A percentile compares a stretch with the other conserved stretches of the same genome.
These are phyloP conservation scores for Porites australiensis DNA, from an alignment of 64 coral and sea anemone species.

Conservation along the genomic window DNA sequence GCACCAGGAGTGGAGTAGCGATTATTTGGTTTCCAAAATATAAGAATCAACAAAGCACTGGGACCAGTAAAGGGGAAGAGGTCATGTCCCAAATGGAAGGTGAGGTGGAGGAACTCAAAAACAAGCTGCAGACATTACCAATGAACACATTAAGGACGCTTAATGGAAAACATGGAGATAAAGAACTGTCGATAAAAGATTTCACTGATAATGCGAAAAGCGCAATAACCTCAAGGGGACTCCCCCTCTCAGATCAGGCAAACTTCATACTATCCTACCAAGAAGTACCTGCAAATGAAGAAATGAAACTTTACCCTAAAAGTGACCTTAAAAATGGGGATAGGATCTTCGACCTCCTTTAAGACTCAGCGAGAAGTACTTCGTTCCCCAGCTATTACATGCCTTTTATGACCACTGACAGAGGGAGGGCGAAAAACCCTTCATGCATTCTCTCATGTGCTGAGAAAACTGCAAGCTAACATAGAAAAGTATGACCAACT, in stretches of 20 bases:
- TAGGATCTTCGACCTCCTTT: neutral
- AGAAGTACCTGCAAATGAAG: constrained; percentile 20
- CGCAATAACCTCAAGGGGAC: neutral
- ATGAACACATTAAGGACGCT: constrained; percentile 13
- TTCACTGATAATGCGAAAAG: constrained; percentile 21
- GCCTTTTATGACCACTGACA: constrained; percentile 12
- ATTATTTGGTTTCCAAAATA: neutral
- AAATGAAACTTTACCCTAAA: neutral
- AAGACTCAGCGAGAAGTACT: neutral
- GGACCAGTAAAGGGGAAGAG: neutral
- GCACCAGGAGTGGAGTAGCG: constrained; percentile 4
- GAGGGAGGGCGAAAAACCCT: neutral
- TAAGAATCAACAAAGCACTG: neutral
- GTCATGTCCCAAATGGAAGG: neutral
- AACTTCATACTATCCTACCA: neutral
- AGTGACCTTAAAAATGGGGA: neutral
- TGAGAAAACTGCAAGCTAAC: neutral
- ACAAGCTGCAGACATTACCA: neutral
- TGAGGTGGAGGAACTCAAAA: neutral
- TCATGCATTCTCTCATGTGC: neutral
- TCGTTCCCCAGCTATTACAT: neutral
- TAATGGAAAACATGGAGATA: neutral
- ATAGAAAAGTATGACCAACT: neutral
- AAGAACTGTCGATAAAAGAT: neutral
- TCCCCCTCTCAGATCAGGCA: neutral